Conservation (phyloP, 2,113 vertebrate genomes). For the Cheirogaleus medius region DNA sequence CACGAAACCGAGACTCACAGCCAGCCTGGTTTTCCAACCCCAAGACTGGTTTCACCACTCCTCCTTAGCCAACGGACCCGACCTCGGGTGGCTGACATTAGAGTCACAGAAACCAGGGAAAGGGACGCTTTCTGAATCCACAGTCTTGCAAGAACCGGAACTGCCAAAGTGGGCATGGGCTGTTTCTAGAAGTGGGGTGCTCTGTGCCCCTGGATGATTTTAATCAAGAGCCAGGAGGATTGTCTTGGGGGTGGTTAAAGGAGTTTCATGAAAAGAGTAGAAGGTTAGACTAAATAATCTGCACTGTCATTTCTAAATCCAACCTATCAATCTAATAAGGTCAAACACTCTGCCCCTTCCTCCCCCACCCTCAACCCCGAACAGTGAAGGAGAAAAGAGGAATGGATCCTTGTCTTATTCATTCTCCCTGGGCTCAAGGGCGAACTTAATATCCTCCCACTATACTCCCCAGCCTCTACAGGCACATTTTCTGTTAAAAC, state of each 20-base stretch:
- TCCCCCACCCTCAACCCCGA: not conserved
- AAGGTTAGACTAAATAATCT: not conserved
- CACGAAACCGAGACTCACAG: not conserved
- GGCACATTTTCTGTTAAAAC: not conserved
- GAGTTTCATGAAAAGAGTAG: not conserved
- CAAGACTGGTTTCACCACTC: fast-evolving
- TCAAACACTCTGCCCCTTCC: not conserved
- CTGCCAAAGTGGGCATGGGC: not conserved
- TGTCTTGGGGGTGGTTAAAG: too few species aligned
- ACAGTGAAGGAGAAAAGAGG: not conserved
- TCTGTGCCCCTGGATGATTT: not conserved
- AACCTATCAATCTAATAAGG: too few species aligned
- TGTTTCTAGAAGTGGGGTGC: not conserved
- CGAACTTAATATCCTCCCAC: fast-evolving
- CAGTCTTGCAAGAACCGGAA: not conserved
- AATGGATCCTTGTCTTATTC: too few species aligned
- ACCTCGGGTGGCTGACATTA: not conserved
- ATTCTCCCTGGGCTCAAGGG: not conserved
- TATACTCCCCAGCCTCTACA: fast-evolving
- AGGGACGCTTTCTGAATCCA: not conserved
- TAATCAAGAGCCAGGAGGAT: not conserved
- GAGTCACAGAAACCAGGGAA: not conserved
- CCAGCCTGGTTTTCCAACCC: not conserved
- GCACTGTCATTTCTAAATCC: not conserved
- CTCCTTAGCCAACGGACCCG: fast-evolving